Evolutionary conservation across 1,140 invertebrate species (phyloP), one percentile per base, ranked within the genome.

Genomic region (Riptortus pedestris): DNA sequence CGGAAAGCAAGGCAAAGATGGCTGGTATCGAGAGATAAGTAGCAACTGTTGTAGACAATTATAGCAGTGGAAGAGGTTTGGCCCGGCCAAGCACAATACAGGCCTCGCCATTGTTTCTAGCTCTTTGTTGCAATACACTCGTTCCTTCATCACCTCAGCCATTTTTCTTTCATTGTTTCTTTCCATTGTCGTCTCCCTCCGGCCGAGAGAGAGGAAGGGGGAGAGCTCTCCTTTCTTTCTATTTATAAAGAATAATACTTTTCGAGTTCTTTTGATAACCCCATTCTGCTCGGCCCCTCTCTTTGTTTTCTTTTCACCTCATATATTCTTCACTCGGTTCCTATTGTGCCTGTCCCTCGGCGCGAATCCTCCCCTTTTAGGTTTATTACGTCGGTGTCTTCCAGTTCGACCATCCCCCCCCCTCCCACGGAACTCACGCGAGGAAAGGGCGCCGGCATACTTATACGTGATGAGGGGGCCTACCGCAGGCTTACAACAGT

Each of bases 221-320:
- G 31, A 14, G 29, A 18, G 7, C 59, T 38, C 24, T 28, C 63
- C 38, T 63, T 63, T 68, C 67, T 66, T 59, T 64, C 67, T 68
- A 68, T 68, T 68, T 65, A 68, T 64, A 68, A 65, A 68, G 67
- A 68, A 68, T 68, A 68, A 68, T 68, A 68, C 67, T 68, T 68
- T 68, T 68, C 67, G 63, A 68, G 67, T 68, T 68, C 67, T 68
- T 68, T 68, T 68, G 67, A 68, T 68, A 68, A 68, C 67, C 64
- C 67, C 67, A 66, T 68, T 68, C 67, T 64, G 59, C 59, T 65
- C 28, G 24, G 27, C 48, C 38, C 52, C n/a, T 45, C 59, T 55
- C 67, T 55, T 68, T 68, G 67, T 67, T 68, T 68, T 68, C 67
- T 64, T 68, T 68, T 68, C 67, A 65, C 67, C 67, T 65, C 67